Conservation (phyloP, 2,888 invertebrate species). For the Apamea anceps region DNA sequence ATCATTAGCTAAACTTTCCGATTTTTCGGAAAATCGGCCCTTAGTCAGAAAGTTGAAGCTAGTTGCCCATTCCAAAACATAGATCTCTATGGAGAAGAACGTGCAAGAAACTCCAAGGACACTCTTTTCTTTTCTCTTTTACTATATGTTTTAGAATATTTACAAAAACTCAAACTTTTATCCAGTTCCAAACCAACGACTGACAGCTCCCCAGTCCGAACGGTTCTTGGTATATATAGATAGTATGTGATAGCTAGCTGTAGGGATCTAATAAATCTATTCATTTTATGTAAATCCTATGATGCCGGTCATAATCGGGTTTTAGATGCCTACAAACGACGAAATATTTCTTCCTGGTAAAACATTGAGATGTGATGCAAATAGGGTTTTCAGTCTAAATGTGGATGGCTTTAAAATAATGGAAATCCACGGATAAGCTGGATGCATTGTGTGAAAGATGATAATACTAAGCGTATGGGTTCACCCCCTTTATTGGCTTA, state of each 20-base stretch:
- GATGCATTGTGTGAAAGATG: background rate
- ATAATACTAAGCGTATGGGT: slow-evolving; percentile 9
- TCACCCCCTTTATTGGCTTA: background rate
- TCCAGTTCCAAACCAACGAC: too few species aligned
- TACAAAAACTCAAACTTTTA: too few species aligned
- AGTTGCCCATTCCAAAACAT: too few species aligned
- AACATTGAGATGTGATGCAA: background rate
- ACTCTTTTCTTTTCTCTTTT: too few species aligned
- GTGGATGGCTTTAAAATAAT: slow-evolving; percentile 25
- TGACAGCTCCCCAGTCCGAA: too few species aligned
- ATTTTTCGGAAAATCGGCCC: too few species aligned
- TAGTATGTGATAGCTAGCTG: background rate
- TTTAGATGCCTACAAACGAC: background rate
- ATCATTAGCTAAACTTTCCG: too few species aligned
- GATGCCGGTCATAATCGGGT: background rate
- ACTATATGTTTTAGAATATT: too few species aligned
- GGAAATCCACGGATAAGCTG: slow-evolving; percentile 2
- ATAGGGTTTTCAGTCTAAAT: slow-evolving; percentile 3
- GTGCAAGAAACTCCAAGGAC: too few species aligned
- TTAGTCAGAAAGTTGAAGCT: too few species aligned
- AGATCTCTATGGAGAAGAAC: too few species aligned
- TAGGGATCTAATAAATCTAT: slow-evolving; percentile 10
- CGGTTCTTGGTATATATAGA: too few species aligned
- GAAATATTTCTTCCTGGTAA: slow-evolving; percentile 6
- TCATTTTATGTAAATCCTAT: background rate